Percentiles rank a stretch among this genome's conserved stretches.
phyloP scores from a whole-genome alignment of 1,140 invertebrate species.

The Dysdera silvatica region DNA sequence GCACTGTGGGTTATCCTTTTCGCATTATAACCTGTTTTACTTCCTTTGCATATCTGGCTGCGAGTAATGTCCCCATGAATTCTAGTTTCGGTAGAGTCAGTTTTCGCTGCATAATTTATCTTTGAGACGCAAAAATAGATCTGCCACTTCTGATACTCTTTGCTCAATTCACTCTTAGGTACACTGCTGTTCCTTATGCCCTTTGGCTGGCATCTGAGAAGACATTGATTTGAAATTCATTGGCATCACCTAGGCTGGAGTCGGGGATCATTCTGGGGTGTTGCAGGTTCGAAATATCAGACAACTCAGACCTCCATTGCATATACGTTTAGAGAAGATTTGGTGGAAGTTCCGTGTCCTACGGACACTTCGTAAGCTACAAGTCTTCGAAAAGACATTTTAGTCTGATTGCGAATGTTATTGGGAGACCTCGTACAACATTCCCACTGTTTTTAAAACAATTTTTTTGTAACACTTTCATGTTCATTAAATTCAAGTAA shows the following conservation, averaged over 20 bases:
- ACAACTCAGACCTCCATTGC: background rate
- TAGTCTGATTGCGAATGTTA: background rate
- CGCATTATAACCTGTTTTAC: background rate
- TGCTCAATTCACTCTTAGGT: constrained; percentile 29
- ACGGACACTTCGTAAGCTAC: too few relatives aligned
- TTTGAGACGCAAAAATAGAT: too few relatives aligned
- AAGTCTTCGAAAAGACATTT: too few relatives aligned
- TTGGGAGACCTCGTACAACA: background rate
- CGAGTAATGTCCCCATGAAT: too few relatives aligned
- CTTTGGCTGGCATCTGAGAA: constrained; percentile 40
- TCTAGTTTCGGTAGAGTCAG: too few relatives aligned
- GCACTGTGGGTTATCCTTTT: constrained; percentile 1
- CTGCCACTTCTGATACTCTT: too few relatives aligned
- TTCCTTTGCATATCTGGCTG: too few relatives aligned
- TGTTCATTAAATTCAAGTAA: too few relatives aligned
- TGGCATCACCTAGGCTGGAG: background rate
- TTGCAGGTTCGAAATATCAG: background rate
- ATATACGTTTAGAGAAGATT: background rate
- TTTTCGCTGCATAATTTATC: too few relatives aligned
- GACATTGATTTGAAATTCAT: constrained; percentile 30
- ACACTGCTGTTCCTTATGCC: constrained; percentile 38
- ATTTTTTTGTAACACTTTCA: too few relatives aligned
- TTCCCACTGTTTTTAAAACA: too few relatives aligned
- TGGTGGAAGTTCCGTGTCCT: too few relatives aligned
- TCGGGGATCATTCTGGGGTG: background rate